Evolutionary conservation across 2,797 vertebrate genomes (phyloP).

Genomic region (Dendrocincla tyrannina): DNA sequence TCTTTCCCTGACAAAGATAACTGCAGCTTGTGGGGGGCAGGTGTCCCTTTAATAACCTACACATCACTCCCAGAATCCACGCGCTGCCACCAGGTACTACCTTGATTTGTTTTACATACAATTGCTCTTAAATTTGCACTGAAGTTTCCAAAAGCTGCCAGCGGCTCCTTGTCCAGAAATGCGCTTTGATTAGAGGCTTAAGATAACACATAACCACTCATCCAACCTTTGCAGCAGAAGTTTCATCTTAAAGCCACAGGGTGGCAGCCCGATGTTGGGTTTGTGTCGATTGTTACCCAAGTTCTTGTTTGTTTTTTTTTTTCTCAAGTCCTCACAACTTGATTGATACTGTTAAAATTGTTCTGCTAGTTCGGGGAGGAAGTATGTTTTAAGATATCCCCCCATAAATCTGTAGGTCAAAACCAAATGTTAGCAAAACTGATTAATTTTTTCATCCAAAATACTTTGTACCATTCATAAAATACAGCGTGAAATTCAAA

Average conservation of each 20-base stretch:
- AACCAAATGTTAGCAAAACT: background rate
- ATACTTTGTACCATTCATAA: background rate
- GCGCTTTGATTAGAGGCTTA: background rate
- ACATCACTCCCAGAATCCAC: background rate
- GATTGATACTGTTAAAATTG: background rate
- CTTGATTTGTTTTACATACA: background rate
- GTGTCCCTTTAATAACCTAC: background rate
- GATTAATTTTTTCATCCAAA: background rate
- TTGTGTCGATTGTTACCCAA: background rate
- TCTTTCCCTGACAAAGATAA: background rate
- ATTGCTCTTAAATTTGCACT: background rate
- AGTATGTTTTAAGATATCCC: background rate
- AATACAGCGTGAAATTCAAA: background rate
- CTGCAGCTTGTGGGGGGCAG: background rate
- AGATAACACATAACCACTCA: background rate
- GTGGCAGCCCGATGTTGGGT: constrained; percentile 25
- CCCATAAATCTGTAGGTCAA: background rate
- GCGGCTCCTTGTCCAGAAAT: background rate
- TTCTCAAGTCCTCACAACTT: background rate
- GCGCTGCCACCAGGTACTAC: background rate
- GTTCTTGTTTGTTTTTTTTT: no score
- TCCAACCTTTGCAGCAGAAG: background rate
- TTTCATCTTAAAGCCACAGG: background rate
- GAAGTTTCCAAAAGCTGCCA: background rate
- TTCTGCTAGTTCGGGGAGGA: background rate